Evolutionary conservation across 1,140 invertebrate species (phyloP).

Genomic region (Pteromalus puparum): DNA sequence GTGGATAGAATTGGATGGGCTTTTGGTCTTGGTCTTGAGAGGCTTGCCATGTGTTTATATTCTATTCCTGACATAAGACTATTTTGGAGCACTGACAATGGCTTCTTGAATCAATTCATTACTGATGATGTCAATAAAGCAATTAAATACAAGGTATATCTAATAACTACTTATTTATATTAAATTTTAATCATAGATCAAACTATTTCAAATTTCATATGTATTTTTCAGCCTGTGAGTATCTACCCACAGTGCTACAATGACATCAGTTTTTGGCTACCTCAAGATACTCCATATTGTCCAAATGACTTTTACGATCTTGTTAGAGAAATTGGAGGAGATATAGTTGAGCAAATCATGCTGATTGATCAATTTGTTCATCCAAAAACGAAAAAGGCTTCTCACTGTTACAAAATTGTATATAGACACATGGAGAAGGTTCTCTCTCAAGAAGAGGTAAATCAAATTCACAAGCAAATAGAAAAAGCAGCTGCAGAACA

Average conservation of each 20-base stretch:
- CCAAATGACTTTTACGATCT: slow-evolving; percentile 97
- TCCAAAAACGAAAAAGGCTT: slow-evolving; percentile 88
- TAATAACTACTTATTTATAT: slow-evolving; percentile 34
- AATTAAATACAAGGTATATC: slow-evolving; percentile 80
- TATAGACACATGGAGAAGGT: slow-evolving; percentile 96
- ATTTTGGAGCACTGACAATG: slow-evolving; percentile 95
- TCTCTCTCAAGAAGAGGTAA: slow-evolving; percentile 92
- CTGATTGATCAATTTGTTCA: slow-evolving; percentile 93
- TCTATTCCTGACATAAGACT: slow-evolving; percentile 96
- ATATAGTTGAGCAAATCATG: slow-evolving; percentile 93
- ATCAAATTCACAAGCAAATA: slow-evolving; percentile 89
- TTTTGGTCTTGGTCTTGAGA: slow-evolving; percentile 96
- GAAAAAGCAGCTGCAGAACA: slow-evolving; percentile 76
- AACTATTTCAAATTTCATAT: not conserved
- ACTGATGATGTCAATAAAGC: slow-evolving; percentile 81
- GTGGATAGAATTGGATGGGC: slow-evolving; percentile 96
- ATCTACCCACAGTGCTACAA: slow-evolving; percentile 91
- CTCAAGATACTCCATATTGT: slow-evolving; percentile 80
- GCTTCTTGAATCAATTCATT: slow-evolving; percentile 94
- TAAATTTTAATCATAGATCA: slow-evolving; percentile 14
- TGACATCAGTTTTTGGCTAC: slow-evolving; percentile 98
- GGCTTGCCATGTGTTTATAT: slow-evolving; percentile 97
- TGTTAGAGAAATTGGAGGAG: slow-evolving; percentile 89
- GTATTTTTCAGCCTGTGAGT: slow-evolving; percentile 84
- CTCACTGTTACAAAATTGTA: slow-evolving; percentile 94